Base-by-base conservation (phyloP, 2,797 vertebrate genomes). In the Apodemus agrarius region DNA sequence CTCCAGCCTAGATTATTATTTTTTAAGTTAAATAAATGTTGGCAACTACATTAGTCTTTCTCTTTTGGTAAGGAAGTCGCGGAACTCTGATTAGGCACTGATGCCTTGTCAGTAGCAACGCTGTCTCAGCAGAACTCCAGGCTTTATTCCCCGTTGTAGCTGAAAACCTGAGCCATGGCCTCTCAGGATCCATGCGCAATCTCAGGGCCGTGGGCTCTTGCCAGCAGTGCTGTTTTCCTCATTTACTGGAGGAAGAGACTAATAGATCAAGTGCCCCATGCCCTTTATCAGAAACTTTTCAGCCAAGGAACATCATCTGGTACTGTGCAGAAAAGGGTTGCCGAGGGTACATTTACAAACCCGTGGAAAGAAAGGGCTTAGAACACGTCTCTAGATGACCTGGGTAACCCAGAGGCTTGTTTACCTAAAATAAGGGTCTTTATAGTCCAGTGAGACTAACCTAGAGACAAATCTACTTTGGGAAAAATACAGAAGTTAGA, bases 181-280 rank as follows among this genome's bases (percentile, higher is more conserved):
- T 92, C 57, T 21, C 67, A 75, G 82, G 82, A n/a, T 22, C 85
- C 49, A 37, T 40, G 72, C 34, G 17, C 19, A 24, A 14, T 3
- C 31, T 11, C 40, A 78, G 59, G 69, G 74, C 11, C 43, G 90
- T 69, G 65, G 59, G 84, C 88, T 83, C 52, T 9, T 34, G 76
- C 89, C 95, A 86, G 0, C 31, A 21, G 40, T 46, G 12, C 31
- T 19, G 3, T 81, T 74, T 29, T 78, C 40, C 43, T 52, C 82
- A 34, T 74, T 88, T 93, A 80, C 91, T 63, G 49, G 72, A 87
- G n/a, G 57, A 95, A 76, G 91, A 92, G 82, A 43, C 49, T 29
- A 65, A 59, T 57, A 43, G 40, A 81, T 43, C 46, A 72, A 67
- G 87, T 57, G 72, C 80, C 94, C 76, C 69, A 7, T 11, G 82